Evolutionary conservation across 2,797 vertebrate species (phyloP), one percentile per base, ranked within the genome.

Genomic region (Linurgus olivaceus): DNA sequence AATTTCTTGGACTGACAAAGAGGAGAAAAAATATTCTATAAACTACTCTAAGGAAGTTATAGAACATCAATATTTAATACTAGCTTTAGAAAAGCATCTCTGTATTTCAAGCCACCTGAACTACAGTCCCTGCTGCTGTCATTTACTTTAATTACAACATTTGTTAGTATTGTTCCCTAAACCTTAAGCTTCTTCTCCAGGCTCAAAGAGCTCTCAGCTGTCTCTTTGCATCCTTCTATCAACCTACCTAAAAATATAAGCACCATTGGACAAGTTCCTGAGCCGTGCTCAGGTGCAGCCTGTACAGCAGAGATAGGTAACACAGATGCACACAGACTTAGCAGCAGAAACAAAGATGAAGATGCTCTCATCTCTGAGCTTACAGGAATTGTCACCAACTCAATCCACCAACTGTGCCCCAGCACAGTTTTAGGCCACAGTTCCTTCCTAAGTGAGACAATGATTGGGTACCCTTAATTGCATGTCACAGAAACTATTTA

Each of bases 221-320:
- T 29, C 44, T 84, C 76, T 68, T 1, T 25, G 40, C 17, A 86
- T n/a, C 20, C 33, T 80, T 72, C 20, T 40, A 38, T 21, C 17
- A 86, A 63, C 25, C 58, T 17, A 42, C 8, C 26, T 50, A 61
- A 86, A 88, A 88, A 63, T 9, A 50, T 0, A 17, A 52, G 42
- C 19, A 38, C 23, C 12, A 48, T 20, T 35, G 73, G 35, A 35
- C n/a, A 63, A 72, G 33, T 38, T 77, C 40, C 52, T 42, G 47
- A 38, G 24, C 29, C 1, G 1, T 0, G 1, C 57, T 85, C 77
- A 82, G 55, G n/a, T 0, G 0, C 51, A 76, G 62, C 7, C 38
- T 7, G 3, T 25, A 26, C 29, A 66, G 51, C 15, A 57, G 24
- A 80, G 16, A 61, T 10, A 52, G n/a, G 48, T 40, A 72, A 68